Evolutionary conservation across 2,888 invertebrate species (phyloP).

Genomic region (Synergus umbraculus): DNA sequence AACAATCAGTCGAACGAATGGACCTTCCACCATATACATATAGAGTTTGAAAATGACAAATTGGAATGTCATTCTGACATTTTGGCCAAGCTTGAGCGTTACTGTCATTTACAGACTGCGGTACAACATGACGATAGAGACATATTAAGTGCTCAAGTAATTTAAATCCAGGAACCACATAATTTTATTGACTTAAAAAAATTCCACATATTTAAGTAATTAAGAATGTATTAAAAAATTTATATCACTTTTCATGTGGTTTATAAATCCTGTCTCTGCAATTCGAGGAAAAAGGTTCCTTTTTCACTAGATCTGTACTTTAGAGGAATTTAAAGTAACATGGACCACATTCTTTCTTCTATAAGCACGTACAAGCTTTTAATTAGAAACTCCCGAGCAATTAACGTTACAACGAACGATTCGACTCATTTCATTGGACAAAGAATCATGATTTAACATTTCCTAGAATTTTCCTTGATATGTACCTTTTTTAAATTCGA

Average conservation of each 20-base stretch:
- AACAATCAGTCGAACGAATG: slow-evolving; percentile 51
- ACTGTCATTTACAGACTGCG: slow-evolving; percentile 50
- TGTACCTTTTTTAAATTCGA: no score
- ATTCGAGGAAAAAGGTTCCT: neutral
- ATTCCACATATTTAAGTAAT: neutral
- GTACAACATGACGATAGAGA: slow-evolving; percentile 48
- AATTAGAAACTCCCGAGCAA: slow-evolving; percentile 58
- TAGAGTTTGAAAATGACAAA: slow-evolving; percentile 55
- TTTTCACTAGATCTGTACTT: slow-evolving; percentile 46
- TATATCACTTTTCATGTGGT: neutral
- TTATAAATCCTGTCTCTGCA: neutral
- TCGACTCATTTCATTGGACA: slow-evolving; percentile 50
- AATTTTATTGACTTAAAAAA: slow-evolving; percentile 28
- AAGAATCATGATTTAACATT: slow-evolving; percentile 48
- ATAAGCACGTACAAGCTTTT: slow-evolving; percentile 53
- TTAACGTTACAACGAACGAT: slow-evolving; percentile 54
- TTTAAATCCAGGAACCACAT: neutral
- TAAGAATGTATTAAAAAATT: neutral
- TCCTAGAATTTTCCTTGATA: slow-evolving; percentile 33
- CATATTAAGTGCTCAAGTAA: slow-evolving; percentile 36
- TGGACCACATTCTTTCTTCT: slow-evolving; percentile 50
- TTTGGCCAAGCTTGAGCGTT: slow-evolving; percentile 50
- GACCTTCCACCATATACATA: slow-evolving; percentile 51
- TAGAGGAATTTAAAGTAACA: slow-evolving; percentile 51
- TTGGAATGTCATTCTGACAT: slow-evolving; percentile 55